Percentiles rank a stretch among this genome's conserved stretches.
These are phyloP conservation scores for Abscondita cerata DNA, from an alignment of 2,888 invertebrate genomes.

Conservation along the genomic window DNA sequence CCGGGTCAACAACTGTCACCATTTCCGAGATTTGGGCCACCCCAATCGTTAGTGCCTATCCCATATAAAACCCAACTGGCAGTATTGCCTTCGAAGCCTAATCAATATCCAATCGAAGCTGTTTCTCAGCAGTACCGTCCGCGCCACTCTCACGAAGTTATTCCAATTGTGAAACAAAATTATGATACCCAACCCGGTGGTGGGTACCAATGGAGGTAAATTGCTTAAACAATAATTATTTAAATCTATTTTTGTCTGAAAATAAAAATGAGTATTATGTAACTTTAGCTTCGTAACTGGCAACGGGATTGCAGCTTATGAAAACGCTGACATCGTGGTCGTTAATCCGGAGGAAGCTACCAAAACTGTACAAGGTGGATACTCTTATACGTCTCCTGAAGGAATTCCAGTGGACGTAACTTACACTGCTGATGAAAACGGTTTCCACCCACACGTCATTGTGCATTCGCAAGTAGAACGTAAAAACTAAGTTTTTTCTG, in stretches of 20 bases:
- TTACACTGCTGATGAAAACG: conserved; percentile 3
- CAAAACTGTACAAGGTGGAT: neutral
- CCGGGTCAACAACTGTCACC: no score
- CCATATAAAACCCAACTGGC: no score
- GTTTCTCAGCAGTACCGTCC: neutral
- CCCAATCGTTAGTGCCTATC: no score
- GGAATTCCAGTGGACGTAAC: neutral
- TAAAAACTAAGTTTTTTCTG: no score
- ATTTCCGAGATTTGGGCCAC: no score
- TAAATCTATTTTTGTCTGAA: neutral
- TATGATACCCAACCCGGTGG: neutral
- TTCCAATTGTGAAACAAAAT: conserved; percentile 1
- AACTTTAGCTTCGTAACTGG: neutral
- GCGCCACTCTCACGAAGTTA: neutral
- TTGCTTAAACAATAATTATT: neutral
- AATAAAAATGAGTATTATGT: neutral
- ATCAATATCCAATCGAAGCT: neutral
- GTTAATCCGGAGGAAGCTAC: neutral
- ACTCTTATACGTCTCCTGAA: conserved; percentile 1
- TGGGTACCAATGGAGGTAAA: neutral
- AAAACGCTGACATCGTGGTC: neutral
- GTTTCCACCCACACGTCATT: neutral
- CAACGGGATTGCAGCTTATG: conserved; percentile 2
- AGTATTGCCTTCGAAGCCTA: no score
- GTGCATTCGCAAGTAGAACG: neutral